Evolutionary conservation across 2,888 invertebrate species (phyloP).

Genomic region (Dysmachus trigonus): DNA sequence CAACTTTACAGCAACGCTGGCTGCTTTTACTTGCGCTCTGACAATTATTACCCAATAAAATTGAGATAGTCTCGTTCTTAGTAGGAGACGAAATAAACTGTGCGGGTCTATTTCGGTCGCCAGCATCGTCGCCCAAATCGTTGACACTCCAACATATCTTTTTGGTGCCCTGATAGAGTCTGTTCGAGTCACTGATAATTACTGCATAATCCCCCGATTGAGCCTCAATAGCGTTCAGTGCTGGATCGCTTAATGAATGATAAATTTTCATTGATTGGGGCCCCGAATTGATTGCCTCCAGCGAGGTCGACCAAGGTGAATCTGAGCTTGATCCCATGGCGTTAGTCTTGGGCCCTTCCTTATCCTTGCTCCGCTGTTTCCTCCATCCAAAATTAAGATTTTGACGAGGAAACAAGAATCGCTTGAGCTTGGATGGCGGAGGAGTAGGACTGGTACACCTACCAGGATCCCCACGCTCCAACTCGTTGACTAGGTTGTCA

Average conservation of each 20-base stretch:
- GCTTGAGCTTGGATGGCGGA: constrained; percentile 36
- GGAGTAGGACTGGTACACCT: neutral
- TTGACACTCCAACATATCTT: constrained; percentile 23
- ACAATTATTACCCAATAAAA: constrained; percentile 46
- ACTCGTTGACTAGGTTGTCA: constrained; percentile 10
- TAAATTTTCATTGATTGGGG: constrained; percentile 8
- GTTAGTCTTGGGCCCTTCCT: neutral
- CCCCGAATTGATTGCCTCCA: constrained; percentile 17
- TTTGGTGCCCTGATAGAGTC: neutral
- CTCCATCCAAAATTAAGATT: constrained; percentile 43
- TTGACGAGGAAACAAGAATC: constrained; percentile 32
- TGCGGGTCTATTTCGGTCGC: constrained; percentile 12
- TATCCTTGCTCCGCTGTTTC: neutral
- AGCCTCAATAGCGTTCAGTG: constrained; percentile 8
- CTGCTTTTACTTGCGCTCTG: neutral
- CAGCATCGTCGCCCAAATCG: constrained; percentile 9
- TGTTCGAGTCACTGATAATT: neutral
- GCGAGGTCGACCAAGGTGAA: constrained; percentile 16
- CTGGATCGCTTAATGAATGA: constrained; percentile 45
- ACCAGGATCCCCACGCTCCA: neutral
- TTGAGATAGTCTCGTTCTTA: neutral
- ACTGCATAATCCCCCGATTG: neutral
- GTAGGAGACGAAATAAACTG: neutral
- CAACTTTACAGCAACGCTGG: neutral
- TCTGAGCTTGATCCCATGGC: neutral